These are phyloP conservation scores for Eupithecia insigniata DNA, from an alignment of 2,888 invertebrate species.

Conservation along the genomic window DNA sequence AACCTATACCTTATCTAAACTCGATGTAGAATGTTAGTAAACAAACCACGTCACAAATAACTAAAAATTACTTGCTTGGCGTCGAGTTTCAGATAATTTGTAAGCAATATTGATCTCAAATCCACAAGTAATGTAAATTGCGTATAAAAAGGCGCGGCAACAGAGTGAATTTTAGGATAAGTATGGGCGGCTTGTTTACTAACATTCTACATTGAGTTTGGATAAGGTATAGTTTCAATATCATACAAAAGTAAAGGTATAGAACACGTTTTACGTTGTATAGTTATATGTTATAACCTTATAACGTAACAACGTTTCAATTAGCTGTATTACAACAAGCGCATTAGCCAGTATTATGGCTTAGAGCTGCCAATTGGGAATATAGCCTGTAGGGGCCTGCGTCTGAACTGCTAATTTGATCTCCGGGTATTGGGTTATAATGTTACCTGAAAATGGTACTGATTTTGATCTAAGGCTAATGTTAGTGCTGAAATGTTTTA, in stretches of 20 bases:
- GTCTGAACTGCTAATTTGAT: slow-evolving; percentile 77
- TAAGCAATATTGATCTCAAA: too few species aligned
- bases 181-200: too few species aligned
- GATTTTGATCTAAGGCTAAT: not conserved
- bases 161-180: too few species aligned
- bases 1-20: too few species aligned
- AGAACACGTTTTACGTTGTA: not conserved
- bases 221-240: too few species aligned
- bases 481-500: not conserved
- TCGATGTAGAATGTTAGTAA: too few species aligned
- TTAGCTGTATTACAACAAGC: slow-evolving; percentile 72
- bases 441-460: slow-evolving; percentile 5
- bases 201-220: too few species aligned
- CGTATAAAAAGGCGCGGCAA: too few species aligned
- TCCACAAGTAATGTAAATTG: too few species aligned
- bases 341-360: slow-evolving; percentile 68
- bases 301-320: slow-evolving; percentile 66
- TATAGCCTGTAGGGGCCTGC: slow-evolving; percentile 60
- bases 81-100: too few species aligned
- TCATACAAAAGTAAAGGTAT: not conserved
- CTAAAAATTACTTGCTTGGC: too few species aligned
- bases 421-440: slow-evolving; percentile 42
- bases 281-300: slow-evolving; percentile 36
- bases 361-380: slow-evolving; percentile 64
- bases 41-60: too few species aligned